Base-by-base conservation (phyloP, 2,797 vertebrate genomes). In the Crypturellus tataupa region DNA sequence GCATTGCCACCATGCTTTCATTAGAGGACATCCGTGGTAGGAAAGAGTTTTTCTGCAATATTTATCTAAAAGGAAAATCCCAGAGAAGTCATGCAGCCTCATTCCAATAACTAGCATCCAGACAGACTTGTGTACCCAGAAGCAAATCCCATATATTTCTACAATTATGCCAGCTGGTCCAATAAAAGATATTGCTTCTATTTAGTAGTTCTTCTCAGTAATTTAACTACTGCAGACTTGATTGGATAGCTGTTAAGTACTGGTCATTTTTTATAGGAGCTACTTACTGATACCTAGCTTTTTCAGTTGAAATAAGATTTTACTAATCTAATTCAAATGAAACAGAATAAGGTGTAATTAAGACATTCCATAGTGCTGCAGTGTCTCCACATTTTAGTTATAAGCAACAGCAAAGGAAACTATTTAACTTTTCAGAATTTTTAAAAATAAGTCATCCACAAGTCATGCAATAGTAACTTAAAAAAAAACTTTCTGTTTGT, bases 401-500 rank as follows among this genome's bases (percentile, higher is more conserved):
- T 37, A 70, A 88, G 44, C 21, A 39, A 12, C 55, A 16, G 78
- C 80, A 62, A 42, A 55, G 3, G 2, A 56, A 75, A 55, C 7
- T 31, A 79, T 90, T 53, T 13, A 64, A 42, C 31, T 70, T 39
- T 82, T 62, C 19, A 59, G 31, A 3, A 5, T 65, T 29, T 65
- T 79, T 46, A n/a, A 8, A 5, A 31, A 80, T 40, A 78, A 37
- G 9, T 14, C 73, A 33, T 64, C 31, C 37, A 77, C 10, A 29
- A 10, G 9, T 80, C 24, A 25, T 40, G 5, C 55, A 75, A 44
- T 55, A 65, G 15, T 51, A 78, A 31, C 8, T 33, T 19, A 53
- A 55, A 80, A 70, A 31, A 10, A 20, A 0, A 0, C 1, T 2
- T 3, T 63, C 5, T 0, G 5, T 40, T 76, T 53, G 33, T 47